Conservation (phyloP, 2,888 invertebrate species). For the Morpho deidamia region DNA sequence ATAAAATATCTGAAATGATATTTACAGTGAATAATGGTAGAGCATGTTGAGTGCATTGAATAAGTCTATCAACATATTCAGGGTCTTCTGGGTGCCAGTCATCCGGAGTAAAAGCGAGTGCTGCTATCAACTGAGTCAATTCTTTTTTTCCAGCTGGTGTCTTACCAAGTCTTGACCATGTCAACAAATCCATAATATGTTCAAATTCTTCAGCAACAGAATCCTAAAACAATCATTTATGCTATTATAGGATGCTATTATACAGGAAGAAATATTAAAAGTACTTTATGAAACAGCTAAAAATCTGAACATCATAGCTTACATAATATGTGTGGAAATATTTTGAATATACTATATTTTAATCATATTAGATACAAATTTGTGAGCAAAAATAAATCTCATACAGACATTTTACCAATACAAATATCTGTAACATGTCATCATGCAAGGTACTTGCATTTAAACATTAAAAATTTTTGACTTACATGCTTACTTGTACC, state of each 20-base stretch:
- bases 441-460: too few relatives aligned
- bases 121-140: constrained; percentile 89
- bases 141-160: constrained; percentile 92
- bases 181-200: constrained; percentile 90
- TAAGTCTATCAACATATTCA: constrained; percentile 87
- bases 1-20: constrained; percentile 26
- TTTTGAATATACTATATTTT: too few relatives aligned
- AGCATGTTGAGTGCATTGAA: constrained; percentile 91
- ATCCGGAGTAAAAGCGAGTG: constrained; percentile 82
- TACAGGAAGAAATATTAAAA: too few relatives aligned
- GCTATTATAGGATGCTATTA: too few relatives aligned
- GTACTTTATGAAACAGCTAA: too few relatives aligned
- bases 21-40: constrained; percentile 93
- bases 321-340: too few relatives aligned
- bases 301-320: too few relatives aligned
- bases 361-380: too few relatives aligned
- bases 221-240: constrained; percentile 74
- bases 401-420: neutral
- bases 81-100: constrained; percentile 87
- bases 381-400: neutral
- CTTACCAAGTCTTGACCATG: constrained; percentile 88
- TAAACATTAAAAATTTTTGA: too few relatives aligned
- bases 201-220: constrained; percentile 95
- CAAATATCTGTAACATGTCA: too few relatives aligned
- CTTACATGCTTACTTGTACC: too few relatives aligned